These are phyloP conservation scores for Pachyseris speciosa DNA, from an alignment of 64 coral and sea anemone genomes.

Conservation along the genomic window DNA sequence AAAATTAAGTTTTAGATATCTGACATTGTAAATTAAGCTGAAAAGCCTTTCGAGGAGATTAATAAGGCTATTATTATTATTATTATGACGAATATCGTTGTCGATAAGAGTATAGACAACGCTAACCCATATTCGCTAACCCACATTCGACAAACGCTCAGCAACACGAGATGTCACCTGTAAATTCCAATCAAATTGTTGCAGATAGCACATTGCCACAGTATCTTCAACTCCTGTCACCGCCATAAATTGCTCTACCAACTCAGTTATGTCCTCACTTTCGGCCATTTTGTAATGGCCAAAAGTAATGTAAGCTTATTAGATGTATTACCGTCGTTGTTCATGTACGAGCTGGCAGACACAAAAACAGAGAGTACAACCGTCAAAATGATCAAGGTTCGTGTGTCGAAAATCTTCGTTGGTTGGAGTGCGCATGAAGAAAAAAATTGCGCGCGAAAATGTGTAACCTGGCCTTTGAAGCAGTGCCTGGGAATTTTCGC, in stretches of 20 bases:
- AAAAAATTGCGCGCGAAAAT: not conserved
- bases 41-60: too few species aligned
- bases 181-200: conserved; percentile 29
- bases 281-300: not conserved
- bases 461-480: conserved; percentile 8
- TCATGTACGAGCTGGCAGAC: too few species aligned
- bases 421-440: not conserved
- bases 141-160: not conserved
- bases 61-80: too few species aligned
- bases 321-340: too few species aligned
- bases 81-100: too few species aligned
- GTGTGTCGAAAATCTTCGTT: not conserved
- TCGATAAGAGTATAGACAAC: too few species aligned
- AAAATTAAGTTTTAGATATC: too few species aligned
- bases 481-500: not conserved
- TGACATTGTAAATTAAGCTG: too few species aligned
- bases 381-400: too few species aligned
- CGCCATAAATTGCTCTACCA: conserved; percentile 36
- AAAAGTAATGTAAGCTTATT: not conserved
- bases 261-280: not conserved
- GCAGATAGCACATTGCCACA: conserved; percentile 21
- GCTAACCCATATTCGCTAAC: too few species aligned
- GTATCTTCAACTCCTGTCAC: conserved; percentile 46
- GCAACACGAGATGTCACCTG: not conserved
- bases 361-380: too few species aligned